Evolutionary conservation across 1,140 invertebrate species (phyloP), one percentile per base, ranked within the genome.

Genomic region (Aethina tumida): DNA sequence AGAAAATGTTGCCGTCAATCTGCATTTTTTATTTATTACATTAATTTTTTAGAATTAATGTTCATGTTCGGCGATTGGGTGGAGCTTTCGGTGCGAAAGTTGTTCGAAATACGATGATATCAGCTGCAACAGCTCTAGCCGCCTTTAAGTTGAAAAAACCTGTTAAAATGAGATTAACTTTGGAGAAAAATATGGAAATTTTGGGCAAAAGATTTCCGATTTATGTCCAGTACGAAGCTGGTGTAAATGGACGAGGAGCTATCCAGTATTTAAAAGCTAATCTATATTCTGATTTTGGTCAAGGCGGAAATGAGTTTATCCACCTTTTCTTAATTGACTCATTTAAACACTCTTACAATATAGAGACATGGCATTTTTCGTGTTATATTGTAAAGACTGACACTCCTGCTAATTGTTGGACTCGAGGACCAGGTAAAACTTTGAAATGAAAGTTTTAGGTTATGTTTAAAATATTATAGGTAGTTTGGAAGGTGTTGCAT

Each of bases 51-150:
- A 79, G 76, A 32, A 69, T 81, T 12, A 74, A 78, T 36, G 29
- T 81, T 1, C 46, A 54, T 13, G 66, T 78, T 1, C 64, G 69
- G 27, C 62, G 82, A 25, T 35, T 85, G 0, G 84, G 84, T 0
- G 84, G 84, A 16, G 78, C 63, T 2, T 88, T 83, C 38, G 84
- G 77, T 34, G 51, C 50, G 0, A 81, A 81, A 55, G 70, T 79
- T 19, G 62, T 68, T 0, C 55, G 76, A 16, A 50, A 63, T 1
- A 46, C 51, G 3, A 56, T 66, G 5, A 41, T 73, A 2, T 60
- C 69, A 0, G 63, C 57, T 29, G 71, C 70, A 1, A 71, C 71
- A 38, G 70, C 75, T 5, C 41, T 81, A 2, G 77, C 67, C 1
- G 66, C 72, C 14, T 50, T 71, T 36, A 63, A 70, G 15, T 50